Conservation (phyloP, 2,888 invertebrate genomes). For the Ellobium chinense region DNA sequence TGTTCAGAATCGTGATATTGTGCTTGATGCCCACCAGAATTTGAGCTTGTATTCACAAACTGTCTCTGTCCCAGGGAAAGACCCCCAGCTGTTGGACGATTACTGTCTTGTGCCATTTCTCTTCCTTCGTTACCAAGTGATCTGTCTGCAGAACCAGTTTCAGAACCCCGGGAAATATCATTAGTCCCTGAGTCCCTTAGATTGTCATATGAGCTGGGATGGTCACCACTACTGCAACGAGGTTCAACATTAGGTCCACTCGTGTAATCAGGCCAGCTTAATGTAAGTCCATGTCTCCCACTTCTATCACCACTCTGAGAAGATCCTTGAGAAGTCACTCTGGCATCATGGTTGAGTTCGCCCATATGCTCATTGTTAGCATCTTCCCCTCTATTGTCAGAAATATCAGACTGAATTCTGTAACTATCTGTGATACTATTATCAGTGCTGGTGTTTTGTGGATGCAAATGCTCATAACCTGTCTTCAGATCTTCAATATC, state of each 20-base stretch:
- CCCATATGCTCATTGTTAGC: background rate
- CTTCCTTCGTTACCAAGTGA: background rate
- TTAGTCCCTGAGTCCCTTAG: background rate
- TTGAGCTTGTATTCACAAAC: too few relatives aligned
- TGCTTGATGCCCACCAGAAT: background rate
- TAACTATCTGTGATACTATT: background rate
- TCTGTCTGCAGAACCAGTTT: background rate
- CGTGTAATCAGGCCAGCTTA: too few relatives aligned
- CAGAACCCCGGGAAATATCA: background rate
- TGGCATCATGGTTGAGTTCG: background rate
- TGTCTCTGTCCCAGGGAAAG: too few relatives aligned
- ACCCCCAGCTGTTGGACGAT: too few relatives aligned
- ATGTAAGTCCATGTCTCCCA: background rate
- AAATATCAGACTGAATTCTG: background rate
- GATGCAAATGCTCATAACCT: conserved; percentile 4
- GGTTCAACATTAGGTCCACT: too few relatives aligned
- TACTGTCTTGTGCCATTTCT: background rate
- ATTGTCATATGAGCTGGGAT: conserved; percentile 16
- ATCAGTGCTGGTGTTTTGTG: background rate
- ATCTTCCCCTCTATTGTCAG: background rate
- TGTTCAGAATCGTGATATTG: background rate
- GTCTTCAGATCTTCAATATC: conserved; percentile 26
- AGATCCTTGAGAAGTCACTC: too few relatives aligned
- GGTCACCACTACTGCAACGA: background rate
- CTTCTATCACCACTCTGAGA: too few relatives aligned